phyloP scores from a whole-genome alignment of 2,888 invertebrate species.

The Rhaphigaster nebulosa region DNA sequence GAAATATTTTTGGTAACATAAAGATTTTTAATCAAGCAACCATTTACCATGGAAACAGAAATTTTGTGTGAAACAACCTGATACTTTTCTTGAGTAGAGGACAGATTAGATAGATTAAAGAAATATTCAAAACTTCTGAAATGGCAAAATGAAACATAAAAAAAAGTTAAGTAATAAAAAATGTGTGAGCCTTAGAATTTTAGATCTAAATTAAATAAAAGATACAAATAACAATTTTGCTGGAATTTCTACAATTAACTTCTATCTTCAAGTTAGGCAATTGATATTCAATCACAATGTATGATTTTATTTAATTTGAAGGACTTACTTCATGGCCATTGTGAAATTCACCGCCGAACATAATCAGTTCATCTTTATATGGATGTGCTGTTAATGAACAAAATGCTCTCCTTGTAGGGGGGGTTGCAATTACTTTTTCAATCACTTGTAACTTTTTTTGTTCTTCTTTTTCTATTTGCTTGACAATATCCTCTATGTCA shows the following conservation, averaged over 20 bases:
- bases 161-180: too few species aligned
- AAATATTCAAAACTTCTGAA: too few species aligned
- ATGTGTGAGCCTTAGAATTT: too few species aligned
- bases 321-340: constrained; percentile 76
- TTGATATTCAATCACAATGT: background rate
- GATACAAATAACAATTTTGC: too few species aligned
- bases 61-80: too few species aligned
- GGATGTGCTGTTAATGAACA: constrained; percentile 87
- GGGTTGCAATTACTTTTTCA: constrained; percentile 74
- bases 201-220: too few species aligned
- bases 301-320: background rate
- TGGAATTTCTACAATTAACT: background rate
- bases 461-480: constrained; percentile 84
- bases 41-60: too few species aligned
- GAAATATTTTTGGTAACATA: too few species aligned
- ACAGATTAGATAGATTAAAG: too few species aligned
- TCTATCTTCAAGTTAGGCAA: background rate
- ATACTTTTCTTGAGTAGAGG: too few species aligned
- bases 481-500: constrained; percentile 85
- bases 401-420: constrained; percentile 83
- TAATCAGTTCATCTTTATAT: constrained; percentile 86
- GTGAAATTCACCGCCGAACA: constrained; percentile 94
- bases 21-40: too few species aligned
- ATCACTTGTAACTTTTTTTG: constrained; percentile 76
- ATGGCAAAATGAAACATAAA: too few species aligned